Evolutionary conservation across 2,797 vertebrate species (phyloP).

Genomic region (Bovichtus variegatus): DNA sequence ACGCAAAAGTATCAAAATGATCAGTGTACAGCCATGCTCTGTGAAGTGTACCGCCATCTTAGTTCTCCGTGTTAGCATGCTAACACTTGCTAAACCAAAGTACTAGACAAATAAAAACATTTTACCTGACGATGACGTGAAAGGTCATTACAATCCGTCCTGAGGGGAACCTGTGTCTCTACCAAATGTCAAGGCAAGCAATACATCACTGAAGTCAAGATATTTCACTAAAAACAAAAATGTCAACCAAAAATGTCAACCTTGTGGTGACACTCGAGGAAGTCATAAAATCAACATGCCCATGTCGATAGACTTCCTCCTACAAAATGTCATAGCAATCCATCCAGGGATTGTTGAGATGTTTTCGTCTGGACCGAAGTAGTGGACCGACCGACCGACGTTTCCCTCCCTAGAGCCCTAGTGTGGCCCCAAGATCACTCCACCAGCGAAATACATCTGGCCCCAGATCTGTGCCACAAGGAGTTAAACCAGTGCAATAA

Average conservation of each 20-base stretch:
- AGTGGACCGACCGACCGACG: neutral
- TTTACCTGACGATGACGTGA: neutral
- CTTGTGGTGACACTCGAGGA: neutral
- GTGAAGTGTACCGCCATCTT: no score
- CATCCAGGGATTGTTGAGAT: neutral
- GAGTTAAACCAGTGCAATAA: slow-evolving; percentile 41
- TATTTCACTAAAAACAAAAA: neutral
- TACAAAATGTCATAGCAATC: neutral
- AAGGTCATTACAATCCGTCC: neutral
- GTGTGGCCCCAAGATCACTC: neutral
- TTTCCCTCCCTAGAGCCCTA: neutral
- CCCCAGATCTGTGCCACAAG: neutral
- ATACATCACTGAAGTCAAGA: neutral
- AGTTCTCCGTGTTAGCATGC: neutral
- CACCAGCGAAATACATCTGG: neutral
- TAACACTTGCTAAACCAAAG: neutral
- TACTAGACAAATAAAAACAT: neutral
- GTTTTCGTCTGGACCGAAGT: neutral
- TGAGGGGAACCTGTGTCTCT: neutral
- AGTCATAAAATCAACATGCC: no score
- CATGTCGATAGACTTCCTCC: neutral
- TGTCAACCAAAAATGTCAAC: neutral
- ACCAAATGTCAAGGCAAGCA: neutral
- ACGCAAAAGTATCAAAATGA: neutral
- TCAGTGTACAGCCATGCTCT: neutral